Evolutionary conservation across 2,888 invertebrate genomes (phyloP), one percentile per base, ranked within the genome.

Genomic region (Drosophila yooni): DNA sequence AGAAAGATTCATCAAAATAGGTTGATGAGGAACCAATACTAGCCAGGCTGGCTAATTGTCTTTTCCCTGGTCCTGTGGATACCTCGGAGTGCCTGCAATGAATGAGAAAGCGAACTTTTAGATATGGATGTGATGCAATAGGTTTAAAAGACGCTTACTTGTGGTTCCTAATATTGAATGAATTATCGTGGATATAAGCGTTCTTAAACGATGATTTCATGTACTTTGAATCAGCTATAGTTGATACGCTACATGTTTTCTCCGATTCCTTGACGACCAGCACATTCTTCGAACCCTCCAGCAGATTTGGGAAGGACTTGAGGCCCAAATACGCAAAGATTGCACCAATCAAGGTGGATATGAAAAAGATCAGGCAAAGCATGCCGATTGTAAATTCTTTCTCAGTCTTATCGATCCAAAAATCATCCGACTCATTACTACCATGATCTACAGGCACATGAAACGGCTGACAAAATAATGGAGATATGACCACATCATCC

Each of bases 281-380:
- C 0, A 91, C 90, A 67, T 91, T 88, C 21, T 90, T 91, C 0
- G 92, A 92, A 2, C 92, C 92, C 50, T 92, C 86, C 50, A 92
- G 65, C 0, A 92, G 74, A 70, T 92, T 83, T 0, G 92, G 92
- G 73, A 88, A 91, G 0, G 84, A 72, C 63, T 88, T 91, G 1
- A 92, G 81, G 11, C 91, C 85, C 21, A 91, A 78, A 59, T 92
- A 92, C 0, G 91, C 90, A 13, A 91, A 69, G 38, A 83, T 67
- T 2, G 83, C 91, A 1, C 92, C 92, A 34, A 83, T 63, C 2
- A 90, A 48, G 2, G 79, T 81, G 0, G 91, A 91, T 11, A 90
- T 69, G 11, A 82, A 60, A 33, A 92, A 89, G 57, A 91, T 90
- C 3, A 92, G 61, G 31, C 90, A 89, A 0, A 91, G 63, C 71